Evolutionary conservation across 2,888 invertebrate species (phyloP).

Genomic region (Timandra comae): DNA sequence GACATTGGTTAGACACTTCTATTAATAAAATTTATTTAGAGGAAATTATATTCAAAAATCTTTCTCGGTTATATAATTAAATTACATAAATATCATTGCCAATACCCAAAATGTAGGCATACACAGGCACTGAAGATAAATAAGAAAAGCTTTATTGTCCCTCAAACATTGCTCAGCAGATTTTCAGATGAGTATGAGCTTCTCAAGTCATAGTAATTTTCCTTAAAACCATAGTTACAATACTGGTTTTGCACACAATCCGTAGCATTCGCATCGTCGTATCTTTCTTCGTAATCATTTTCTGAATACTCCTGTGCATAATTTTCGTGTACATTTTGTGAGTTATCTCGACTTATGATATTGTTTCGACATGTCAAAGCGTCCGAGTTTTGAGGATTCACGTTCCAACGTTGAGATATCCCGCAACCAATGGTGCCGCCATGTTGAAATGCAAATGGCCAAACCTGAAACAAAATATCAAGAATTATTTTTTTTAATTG

Average conservation of each 20-base stretch:
- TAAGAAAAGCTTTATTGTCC: too few species aligned
- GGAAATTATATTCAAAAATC: too few species aligned
- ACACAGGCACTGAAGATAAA: too few species aligned
- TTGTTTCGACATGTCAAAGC: conserved; percentile 22
- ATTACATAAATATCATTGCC: too few species aligned
- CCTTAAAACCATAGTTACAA: conserved; percentile 60
- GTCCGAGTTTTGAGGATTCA: conserved; percentile 39
- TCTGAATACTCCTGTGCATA: conserved; percentile 54
- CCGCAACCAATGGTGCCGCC: conserved; percentile 67
- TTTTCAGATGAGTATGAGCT: conserved; percentile 49
- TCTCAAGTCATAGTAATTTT: conserved; percentile 59
- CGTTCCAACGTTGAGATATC: conserved; percentile 62
- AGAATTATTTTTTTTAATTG: too few species aligned
- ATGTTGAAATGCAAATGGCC: conserved; percentile 88
- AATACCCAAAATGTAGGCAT: too few species aligned
- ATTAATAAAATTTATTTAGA: too few species aligned
- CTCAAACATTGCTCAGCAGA: conserved; percentile 44
- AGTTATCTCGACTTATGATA: conserved; percentile 18
- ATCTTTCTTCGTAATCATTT: conserved; percentile 60
- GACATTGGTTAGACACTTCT: too few species aligned
- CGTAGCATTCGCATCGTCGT: conserved; percentile 44
- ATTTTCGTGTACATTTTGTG: conserved; percentile 29
- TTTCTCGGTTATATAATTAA: too few species aligned
- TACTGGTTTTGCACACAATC: conserved; percentile 50
- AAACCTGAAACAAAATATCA: conserved; percentile 78